Evolutionary conservation across 2,113 vertebrate species (phyloP).

Genomic region (Synchiropus splendidus): DNA sequence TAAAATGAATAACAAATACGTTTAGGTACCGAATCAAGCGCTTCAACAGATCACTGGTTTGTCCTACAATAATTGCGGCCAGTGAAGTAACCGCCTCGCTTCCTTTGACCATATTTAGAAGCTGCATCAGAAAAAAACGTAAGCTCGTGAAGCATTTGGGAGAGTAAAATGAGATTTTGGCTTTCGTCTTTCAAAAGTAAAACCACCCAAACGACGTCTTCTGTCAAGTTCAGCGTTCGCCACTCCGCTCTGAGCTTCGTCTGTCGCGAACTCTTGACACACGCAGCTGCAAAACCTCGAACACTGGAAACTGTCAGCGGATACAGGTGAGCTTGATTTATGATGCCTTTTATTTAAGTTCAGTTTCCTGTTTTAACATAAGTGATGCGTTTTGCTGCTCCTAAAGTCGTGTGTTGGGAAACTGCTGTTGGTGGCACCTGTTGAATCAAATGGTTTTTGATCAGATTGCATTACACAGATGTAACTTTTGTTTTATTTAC

Average conservation of each 20-base stretch:
- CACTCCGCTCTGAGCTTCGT: slow-evolving; percentile 30
- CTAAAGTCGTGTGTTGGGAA: too few species aligned
- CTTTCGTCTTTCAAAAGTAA: slow-evolving; percentile 44
- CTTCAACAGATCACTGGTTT: not conserved
- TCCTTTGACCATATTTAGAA: slow-evolving; percentile 70
- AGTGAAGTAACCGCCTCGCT: slow-evolving; percentile 42
- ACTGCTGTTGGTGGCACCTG: slow-evolving; percentile 32
- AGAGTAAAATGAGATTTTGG: slow-evolving; percentile 51
- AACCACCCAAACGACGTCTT: slow-evolving; percentile 40
- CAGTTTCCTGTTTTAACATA: not conserved
- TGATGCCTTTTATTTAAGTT: not conserved
- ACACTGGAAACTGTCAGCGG: slow-evolving; percentile 47
- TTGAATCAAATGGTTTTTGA: slow-evolving; percentile 32
- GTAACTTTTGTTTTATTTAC: not conserved
- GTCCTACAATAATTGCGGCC: slow-evolving; percentile 25
- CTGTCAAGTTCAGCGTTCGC: slow-evolving; percentile 30
- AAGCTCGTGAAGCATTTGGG: slow-evolving; percentile 43
- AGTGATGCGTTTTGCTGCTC: not conserved
- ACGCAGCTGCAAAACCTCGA: slow-evolving; percentile 37
- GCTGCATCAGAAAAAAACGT: slow-evolving; percentile 31
- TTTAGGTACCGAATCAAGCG: too few species aligned
- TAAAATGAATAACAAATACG: too few species aligned
- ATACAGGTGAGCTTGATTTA: slow-evolving; percentile 58
- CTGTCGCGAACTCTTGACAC: slow-evolving; percentile 52
- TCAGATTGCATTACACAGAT: not conserved